These are phyloP conservation scores for Melieria omissa DNA, from an alignment of 2,888 invertebrate species.

Conservation along the genomic window DNA sequence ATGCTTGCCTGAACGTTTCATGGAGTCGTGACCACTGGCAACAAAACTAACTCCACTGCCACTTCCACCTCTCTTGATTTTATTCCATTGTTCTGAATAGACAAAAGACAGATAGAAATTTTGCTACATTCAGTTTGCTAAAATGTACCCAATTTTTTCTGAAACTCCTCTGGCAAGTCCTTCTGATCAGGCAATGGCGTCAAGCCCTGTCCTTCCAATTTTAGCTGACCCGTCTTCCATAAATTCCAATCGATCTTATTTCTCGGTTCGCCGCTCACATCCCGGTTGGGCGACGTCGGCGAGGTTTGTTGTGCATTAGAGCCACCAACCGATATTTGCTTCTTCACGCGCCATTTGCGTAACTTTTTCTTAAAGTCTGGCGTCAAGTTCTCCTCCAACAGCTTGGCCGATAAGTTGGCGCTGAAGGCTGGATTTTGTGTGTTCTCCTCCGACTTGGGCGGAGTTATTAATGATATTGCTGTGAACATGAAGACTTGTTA, in stretches of 20 bases:
- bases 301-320: conserved; percentile 53
- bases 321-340: conserved; percentile 51
- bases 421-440: conserved; percentile 55
- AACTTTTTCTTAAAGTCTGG: conserved; percentile 86
- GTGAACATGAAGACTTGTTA: neutral
- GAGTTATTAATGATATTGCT: conserved; percentile 45
- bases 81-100: conserved; percentile 80
- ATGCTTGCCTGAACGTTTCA: conserved; percentile 56
- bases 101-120: neutral
- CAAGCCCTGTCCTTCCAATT: conserved; percentile 64
- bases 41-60: conserved; percentile 50
- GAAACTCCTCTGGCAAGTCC: conserved; percentile 83
- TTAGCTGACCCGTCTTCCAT: conserved; percentile 70
- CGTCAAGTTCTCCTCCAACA: conserved; percentile 76
- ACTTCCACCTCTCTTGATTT: conserved; percentile 75
- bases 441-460: conserved; percentile 55
- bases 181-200: conserved; percentile 72
- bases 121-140: neutral
- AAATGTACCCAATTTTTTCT: conserved; percentile 77
- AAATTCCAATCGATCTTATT: conserved; percentile 72
- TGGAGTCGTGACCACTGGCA: conserved; percentile 60
- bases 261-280: conserved; percentile 65
- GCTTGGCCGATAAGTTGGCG: conserved; percentile 58
- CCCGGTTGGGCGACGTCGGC: conserved; percentile 50
- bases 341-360: conserved; percentile 84